Evolutionary conservation across 2,888 invertebrate species (phyloP).

Genomic region (Euphydryas editha): DNA sequence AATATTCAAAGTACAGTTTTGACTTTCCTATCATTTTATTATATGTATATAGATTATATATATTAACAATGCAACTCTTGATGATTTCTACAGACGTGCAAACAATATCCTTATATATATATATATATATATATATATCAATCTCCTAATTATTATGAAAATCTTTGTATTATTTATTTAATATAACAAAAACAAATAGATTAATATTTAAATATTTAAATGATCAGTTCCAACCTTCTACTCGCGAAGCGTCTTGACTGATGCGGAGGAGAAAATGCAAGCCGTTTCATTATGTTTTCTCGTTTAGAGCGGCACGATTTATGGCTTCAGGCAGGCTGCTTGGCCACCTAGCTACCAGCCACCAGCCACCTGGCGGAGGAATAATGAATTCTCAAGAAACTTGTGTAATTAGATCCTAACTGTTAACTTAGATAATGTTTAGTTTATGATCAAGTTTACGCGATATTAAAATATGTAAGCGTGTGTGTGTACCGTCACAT

Average conservation of each 20-base stretch:
- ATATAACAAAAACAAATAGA: background rate
- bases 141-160: background rate
- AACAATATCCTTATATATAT: no score
- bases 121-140: no score
- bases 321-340: constrained; percentile 50
- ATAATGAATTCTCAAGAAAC: constrained; percentile 35
- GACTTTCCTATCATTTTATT: no score
- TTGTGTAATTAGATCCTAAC: constrained; percentile 22
- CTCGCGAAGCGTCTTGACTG: constrained; percentile 56
- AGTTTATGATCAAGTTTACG: background rate
- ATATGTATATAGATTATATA: no score
- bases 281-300: constrained; percentile 80
- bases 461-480: background rate
- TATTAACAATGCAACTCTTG: no score
- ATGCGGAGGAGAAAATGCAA: constrained; percentile 78
- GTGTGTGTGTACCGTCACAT: background rate
- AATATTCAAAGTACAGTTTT: no score
- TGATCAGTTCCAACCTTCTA: constrained; percentile 49
- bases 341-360: constrained; percentile 46
- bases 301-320: constrained; percentile 68
- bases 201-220: background rate
- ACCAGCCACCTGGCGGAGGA: constrained; percentile 41
- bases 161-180: background rate
- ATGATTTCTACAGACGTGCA: no score
- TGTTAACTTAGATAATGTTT: constrained; percentile 6